A percentile compares a stretch with the other conserved stretches of the same genome.
These are phyloP conservation scores for Hippopotamyrus pictus DNA, from an alignment of 2,797 vertebrate genomes.

Conservation along the genomic window DNA sequence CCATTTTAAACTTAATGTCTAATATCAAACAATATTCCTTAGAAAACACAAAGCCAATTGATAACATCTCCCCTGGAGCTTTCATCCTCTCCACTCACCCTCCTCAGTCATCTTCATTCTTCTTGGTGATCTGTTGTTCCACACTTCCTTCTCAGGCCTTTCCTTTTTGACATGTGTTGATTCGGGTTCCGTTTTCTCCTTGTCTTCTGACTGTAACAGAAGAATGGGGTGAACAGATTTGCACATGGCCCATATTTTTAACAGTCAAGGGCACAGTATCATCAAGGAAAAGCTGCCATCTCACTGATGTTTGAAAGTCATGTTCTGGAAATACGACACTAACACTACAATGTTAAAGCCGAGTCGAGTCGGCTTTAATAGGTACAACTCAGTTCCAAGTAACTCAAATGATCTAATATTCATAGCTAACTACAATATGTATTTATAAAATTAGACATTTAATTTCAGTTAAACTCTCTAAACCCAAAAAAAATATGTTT, in stretches of 20 bases:
- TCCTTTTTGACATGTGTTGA: conserved; percentile 9
- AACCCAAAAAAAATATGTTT: neutral
- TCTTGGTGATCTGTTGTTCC: neutral
- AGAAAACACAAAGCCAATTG: neutral
- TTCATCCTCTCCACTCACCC: neutral
- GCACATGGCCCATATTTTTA: neutral
- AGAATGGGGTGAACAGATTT: neutral
- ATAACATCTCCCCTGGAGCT: neutral
- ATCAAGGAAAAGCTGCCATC: neutral
- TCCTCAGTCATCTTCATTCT: neutral
- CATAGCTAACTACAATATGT: neutral
- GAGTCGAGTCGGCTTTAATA: neutral
- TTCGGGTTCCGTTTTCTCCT: neutral
- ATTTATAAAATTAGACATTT: neutral
- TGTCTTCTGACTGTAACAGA: conserved; percentile 1
- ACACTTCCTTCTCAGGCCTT: conserved; percentile 1
- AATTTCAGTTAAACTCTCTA: neutral
- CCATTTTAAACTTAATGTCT: neutral
- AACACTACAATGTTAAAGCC: neutral
- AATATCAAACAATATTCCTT: neutral
- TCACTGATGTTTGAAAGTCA: neutral
- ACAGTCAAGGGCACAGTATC: neutral
- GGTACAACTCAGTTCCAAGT: neutral
- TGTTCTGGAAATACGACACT: neutral
- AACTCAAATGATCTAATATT: neutral